A percentile compares a stretch with the other conserved stretches of the same genome.
phyloP scores from a whole-genome alignment of 2,797 vertebrate genomes.

The Acanthiza pusilla region DNA sequence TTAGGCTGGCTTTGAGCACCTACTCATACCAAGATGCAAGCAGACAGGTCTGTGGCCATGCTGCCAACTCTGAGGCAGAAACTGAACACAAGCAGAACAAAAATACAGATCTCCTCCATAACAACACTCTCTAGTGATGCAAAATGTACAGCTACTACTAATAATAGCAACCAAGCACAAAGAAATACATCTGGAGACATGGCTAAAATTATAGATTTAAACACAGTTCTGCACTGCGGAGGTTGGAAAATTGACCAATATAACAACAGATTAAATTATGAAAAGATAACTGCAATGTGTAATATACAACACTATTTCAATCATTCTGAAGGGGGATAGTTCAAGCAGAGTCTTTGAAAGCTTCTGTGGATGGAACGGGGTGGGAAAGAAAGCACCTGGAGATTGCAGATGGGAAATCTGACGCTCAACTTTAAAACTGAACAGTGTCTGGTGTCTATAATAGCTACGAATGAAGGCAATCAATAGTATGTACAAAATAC shows the following conservation, averaged over 20 bases:
- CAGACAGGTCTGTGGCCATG: neutral
- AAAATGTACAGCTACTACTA: neutral
- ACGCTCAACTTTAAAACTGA: slow-evolving; percentile 66
- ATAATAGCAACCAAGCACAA: neutral
- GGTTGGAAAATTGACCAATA: neutral
- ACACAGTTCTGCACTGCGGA: neutral
- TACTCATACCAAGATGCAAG: neutral
- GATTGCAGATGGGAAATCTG: slow-evolving; percentile 70
- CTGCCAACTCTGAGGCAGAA: neutral
- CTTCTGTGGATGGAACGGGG: neutral
- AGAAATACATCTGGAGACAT: neutral
- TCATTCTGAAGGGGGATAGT: neutral
- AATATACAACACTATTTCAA: neutral
- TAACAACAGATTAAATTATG: neutral
- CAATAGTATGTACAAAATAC: slow-evolving; percentile 77
- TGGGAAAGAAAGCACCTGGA: slow-evolving; percentile 39
- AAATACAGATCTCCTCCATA: neutral
- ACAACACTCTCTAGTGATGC: neutral
- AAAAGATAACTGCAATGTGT: neutral
- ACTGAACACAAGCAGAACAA: neutral
- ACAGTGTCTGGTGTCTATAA: slow-evolving; percentile 73
- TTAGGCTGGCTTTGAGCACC: neutral
- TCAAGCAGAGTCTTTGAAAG: slow-evolving; percentile 26
- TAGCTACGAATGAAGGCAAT: slow-evolving; percentile 81
- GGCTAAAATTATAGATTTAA: neutral